Evolutionary conservation across 1,140 invertebrate species (phyloP), one percentile per base, ranked within the genome.

Genomic region (Drosophila santomea): DNA sequence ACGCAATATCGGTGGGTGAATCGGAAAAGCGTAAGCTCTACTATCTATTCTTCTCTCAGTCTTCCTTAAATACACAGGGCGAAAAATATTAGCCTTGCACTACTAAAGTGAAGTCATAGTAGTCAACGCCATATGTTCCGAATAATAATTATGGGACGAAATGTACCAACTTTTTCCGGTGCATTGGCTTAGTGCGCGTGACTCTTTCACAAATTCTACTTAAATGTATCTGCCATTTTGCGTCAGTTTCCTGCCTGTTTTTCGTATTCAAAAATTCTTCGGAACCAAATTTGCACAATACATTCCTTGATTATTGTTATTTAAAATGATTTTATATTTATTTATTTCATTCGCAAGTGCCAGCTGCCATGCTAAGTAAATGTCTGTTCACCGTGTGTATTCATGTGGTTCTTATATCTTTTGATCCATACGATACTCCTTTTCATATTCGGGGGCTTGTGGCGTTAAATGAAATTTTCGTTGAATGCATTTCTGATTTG

Each of bases 401-500:
- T 47, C 35, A 56, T 43, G 36, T 57, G 51, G 41, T 66, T 74
- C 43, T 48, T 74, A 63, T 67, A 39, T 74, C 58, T 56, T 66
- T 20, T 60, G 25, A 55, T 64, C 74, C 47, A 67, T 11, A 20
- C 28, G 44, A 20, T 56, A 48, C 63, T 69, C 66, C 63, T 48
- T 56, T 71, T 38, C n/a, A 38, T 58, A 32, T 47, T 36, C 47
- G 15, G 38, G n/a, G 32, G 25, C 80, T 58, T 60, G 47, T 64
- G 63, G 43, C 57, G 35, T 50, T 71, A 61, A 72, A 45, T 62
- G 43, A 55, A 63, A 78, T 66, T 60, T 57, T 81, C 56, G 61
- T 44, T 50, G 67, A 81, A 67, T 82, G 62, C 57, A 43, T 48
- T 79, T 68, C 50, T 76, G 80, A 84, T 85, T 83, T 83, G 79